Percentiles rank a stretch among this genome's conserved stretches.
phyloP scores from a whole-genome alignment of 2,797 vertebrate species.

The Ctenosaura bakeri region DNA sequence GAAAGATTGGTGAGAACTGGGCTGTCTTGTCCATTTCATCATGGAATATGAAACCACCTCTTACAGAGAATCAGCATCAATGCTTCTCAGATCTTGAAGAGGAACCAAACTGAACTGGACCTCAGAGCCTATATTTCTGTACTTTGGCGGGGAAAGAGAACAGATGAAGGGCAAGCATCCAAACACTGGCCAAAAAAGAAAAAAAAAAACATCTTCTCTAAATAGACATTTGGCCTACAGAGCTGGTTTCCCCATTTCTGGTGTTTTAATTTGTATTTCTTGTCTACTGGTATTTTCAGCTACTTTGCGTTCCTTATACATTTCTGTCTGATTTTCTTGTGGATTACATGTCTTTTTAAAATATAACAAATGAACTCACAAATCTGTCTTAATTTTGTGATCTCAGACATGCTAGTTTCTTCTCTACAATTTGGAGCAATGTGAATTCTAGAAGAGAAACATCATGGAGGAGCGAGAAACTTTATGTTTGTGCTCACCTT shows the following conservation, averaged over 20 bases:
- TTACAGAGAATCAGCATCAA: background rate
- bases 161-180: background rate
- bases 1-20: background rate
- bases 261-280: background rate
- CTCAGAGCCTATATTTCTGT: background rate
- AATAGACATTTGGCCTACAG: background rate
- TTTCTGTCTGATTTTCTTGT: background rate
- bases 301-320: background rate
- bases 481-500: background rate
- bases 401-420: background rate
- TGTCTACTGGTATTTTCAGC: background rate
- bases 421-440: background rate
- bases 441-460: background rate
- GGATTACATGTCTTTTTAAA: background rate
- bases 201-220: background rate
- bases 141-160: background rate
- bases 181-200: too few relatives aligned
- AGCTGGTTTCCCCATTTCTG: background rate
- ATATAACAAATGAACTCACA: too few relatives aligned
- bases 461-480: background rate
- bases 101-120: background rate
- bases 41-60: background rate
- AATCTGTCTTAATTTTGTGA: background rate
- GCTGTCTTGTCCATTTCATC: background rate
- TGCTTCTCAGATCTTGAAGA: background rate